phyloP scores from a whole-genome alignment of 2,113 vertebrate genomes.

The Nesoenas mayeri region DNA sequence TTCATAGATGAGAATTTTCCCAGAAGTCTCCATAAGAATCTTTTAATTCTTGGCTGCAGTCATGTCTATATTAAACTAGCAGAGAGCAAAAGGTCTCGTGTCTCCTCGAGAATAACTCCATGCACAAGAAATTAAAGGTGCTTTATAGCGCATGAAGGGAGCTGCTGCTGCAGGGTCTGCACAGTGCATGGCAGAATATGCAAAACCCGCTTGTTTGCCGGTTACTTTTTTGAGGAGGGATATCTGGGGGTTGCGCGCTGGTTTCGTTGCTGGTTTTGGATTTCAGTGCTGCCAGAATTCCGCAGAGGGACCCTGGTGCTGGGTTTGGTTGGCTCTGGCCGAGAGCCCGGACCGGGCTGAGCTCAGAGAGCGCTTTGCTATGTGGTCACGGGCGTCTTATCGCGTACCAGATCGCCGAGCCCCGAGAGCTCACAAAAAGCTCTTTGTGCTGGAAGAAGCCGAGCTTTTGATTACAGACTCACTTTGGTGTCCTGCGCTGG shows the following conservation, averaged over 20 bases:
- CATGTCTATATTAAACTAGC: constrained; percentile 39
- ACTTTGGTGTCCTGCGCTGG: background rate
- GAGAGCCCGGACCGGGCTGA: background rate
- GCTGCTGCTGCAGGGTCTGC: background rate
- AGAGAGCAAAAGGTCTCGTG: constrained; percentile 23
- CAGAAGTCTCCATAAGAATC: constrained; percentile 13
- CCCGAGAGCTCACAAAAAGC: background rate
- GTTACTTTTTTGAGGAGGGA: background rate
- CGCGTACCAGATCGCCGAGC: background rate
- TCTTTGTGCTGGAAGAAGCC: background rate
- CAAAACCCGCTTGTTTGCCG: background rate
- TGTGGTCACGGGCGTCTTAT: background rate
- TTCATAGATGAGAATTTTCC: constrained; percentile 53
- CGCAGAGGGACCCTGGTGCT: background rate
- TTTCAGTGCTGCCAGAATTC: background rate
- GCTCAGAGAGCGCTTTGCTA: background rate
- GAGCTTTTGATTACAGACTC: background rate
- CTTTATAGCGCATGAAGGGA: background rate
- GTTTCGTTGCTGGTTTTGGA: background rate
- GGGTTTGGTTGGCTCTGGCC: background rate
- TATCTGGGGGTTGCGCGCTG: background rate
- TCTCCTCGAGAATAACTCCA: background rate
- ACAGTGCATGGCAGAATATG: background rate
- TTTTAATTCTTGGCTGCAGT: constrained; percentile 29
- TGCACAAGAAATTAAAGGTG: background rate